These are phyloP conservation scores for Lepeophtheirus nordmannii DNA, from an alignment of 2,888 invertebrate species.

Conservation along the genomic window DNA sequence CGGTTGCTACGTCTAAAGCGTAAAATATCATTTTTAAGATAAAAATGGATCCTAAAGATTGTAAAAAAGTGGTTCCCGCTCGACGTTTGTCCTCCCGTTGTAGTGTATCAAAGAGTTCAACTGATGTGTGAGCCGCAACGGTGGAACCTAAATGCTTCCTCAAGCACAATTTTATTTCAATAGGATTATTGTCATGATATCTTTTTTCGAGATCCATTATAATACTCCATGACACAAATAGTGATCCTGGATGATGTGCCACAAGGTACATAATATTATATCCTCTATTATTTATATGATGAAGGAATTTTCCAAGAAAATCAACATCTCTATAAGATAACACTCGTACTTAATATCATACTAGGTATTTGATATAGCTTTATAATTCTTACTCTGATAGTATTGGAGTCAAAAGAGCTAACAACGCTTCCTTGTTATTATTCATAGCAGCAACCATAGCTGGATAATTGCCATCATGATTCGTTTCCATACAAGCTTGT, in stretches of 20 bases:
- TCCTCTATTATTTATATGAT: neutral
- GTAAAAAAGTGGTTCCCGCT: neutral
- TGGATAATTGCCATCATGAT: constrained; percentile 6
- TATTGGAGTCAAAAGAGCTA: neutral
- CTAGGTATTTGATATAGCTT: no score
- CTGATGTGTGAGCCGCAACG: neutral
- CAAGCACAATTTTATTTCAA: neutral
- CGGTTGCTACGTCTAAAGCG: constrained; percentile 2
- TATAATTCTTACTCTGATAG: neutral
- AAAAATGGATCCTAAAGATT: neutral
- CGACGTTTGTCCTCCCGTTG: neutral
- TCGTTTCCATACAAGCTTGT: neutral
- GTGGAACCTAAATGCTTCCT: constrained; percentile 8
- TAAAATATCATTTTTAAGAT: constrained; percentile 11
- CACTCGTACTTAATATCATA: neutral
- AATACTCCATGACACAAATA: constrained; percentile 10
- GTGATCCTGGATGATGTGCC: neutral
- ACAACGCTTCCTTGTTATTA: constrained; percentile 3
- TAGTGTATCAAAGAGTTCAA: neutral
- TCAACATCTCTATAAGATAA: neutral
- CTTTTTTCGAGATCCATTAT: constrained; percentile 12
- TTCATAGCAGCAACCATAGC: constrained; percentile 8
- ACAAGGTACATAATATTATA: constrained; percentile 8
- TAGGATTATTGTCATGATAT: constrained; percentile 8
- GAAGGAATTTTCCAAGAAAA: neutral